These are phyloP conservation scores for Sussaba pulchella DNA, from an alignment of 2,888 invertebrate genomes.

Conservation along the genomic window DNA sequence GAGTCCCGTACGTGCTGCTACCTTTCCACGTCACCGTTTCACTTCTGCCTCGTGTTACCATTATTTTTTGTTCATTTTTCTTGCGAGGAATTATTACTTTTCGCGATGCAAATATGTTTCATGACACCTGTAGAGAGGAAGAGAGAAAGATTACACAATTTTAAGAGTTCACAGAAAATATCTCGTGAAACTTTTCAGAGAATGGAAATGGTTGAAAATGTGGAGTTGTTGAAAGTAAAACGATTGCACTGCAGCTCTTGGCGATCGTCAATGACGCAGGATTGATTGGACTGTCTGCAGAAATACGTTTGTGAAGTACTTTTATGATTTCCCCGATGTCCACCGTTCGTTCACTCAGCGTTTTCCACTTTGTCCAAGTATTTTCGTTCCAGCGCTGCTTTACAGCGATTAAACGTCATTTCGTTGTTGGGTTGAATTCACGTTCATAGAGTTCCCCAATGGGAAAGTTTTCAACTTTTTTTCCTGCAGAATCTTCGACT, in stretches of 20 bases:
- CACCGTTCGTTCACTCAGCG: not conserved
- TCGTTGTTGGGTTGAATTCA: not conserved
- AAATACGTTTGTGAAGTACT: constrained; percentile 48
- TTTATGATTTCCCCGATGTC: constrained; percentile 59
- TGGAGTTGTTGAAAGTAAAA: not conserved
- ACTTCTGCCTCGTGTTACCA: constrained; percentile 23
- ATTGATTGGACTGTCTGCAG: not conserved
- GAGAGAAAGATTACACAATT: not conserved
- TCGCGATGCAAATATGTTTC: constrained; percentile 15
- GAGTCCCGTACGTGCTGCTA: constrained; percentile 8
- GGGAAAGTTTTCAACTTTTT: not conserved
- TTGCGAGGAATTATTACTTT: constrained; percentile 36
- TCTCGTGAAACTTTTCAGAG: not conserved
- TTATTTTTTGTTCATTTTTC: constrained; percentile 6
- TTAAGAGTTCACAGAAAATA: not conserved
- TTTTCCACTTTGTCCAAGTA: not conserved
- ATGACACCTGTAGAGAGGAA: not conserved
- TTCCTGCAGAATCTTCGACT: not conserved
- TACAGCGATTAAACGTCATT: constrained; percentile 32
- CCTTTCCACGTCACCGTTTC: constrained; percentile 4
- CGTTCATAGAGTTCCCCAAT: constrained; percentile 2
- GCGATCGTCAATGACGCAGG: not conserved
- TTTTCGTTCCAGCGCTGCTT: constrained; percentile 1
- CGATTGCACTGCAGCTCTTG: not conserved
- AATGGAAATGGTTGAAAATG: not conserved